Conservation (phyloP, 2,888 invertebrate genomes). For the Latrodectus elegans region DNA sequence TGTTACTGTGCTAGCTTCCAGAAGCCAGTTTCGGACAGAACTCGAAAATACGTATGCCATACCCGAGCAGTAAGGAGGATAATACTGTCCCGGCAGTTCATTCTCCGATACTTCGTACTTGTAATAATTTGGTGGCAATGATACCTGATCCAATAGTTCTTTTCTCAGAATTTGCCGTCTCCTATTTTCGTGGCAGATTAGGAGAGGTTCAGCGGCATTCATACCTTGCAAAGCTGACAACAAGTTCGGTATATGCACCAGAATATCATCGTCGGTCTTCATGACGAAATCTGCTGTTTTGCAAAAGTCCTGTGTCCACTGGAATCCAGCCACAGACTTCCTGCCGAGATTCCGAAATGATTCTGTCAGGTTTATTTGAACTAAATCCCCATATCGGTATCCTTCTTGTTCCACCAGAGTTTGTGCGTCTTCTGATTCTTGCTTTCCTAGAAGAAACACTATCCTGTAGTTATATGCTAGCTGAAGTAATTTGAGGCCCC, state of each 20-base stretch:
- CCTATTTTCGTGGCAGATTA: slow-evolving; percentile 71
- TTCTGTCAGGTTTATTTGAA: slow-evolving; percentile 71
- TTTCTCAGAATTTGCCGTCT: slow-evolving; percentile 68
- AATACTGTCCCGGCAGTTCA: slow-evolving; percentile 70
- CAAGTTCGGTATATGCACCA: slow-evolving; percentile 71
- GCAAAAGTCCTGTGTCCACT: slow-evolving; percentile 71
- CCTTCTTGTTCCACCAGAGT: slow-evolving; percentile 62
- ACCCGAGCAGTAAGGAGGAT: slow-evolving; percentile 72
- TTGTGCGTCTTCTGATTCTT: slow-evolving; percentile 27
- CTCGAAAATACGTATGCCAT: slow-evolving; percentile 71
- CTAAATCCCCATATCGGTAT: slow-evolving; percentile 70
- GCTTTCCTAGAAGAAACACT: slow-evolving; percentile 70
- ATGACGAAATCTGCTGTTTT: slow-evolving; percentile 70
- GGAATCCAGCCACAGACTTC: slow-evolving; percentile 72
- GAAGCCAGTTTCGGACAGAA: slow-evolving; percentile 65
- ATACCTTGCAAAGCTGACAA: slow-evolving; percentile 66
- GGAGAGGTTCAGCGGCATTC: slow-evolving; percentile 26
- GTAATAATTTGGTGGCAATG: slow-evolving; percentile 39
- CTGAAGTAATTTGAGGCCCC: slow-evolving; percentile 72
- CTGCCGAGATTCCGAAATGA: slow-evolving; percentile 71
- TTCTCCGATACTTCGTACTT: slow-evolving; percentile 70
- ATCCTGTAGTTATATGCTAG: slow-evolving; percentile 71
- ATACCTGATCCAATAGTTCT: slow-evolving; percentile 33
- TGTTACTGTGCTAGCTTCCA: slow-evolving; percentile 69
- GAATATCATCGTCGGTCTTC: slow-evolving; percentile 72